These are phyloP conservation scores for Choloepus didactylus DNA, from an alignment of 2,797 vertebrate genomes.

Conservation along the genomic window DNA sequence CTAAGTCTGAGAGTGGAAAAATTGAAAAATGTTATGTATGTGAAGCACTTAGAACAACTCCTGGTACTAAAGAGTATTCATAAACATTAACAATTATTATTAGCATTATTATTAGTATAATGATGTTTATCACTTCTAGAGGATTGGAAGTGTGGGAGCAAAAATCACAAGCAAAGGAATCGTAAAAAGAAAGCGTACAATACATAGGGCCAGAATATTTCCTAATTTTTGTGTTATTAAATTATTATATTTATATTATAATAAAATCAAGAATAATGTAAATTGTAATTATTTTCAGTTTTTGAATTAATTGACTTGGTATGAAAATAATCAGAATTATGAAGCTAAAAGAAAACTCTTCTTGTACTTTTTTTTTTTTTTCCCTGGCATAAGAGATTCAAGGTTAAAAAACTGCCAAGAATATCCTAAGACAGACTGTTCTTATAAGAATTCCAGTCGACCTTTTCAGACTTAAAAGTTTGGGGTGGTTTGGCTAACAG, in stretches of 20 bases:
- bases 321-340: conserved; percentile 13
- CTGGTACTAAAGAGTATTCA: background rate
- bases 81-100: background rate
- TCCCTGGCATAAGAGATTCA: background rate
- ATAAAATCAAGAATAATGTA: no score
- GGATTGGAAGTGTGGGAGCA: background rate
- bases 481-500: conserved; percentile 67
- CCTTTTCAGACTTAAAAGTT: conserved; percentile 51
- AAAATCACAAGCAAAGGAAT: background rate
- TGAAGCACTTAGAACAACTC: background rate
- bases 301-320: background rate
- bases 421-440: conserved; percentile 57
- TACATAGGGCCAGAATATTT: background rate
- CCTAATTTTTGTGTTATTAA: background rate
- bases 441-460: conserved; percentile 32
- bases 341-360: conserved; percentile 21
- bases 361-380: background rate
- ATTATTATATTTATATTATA: no score
- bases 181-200: background rate
- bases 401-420: conserved; percentile 54
- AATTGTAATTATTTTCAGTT: background rate
- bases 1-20: background rate
- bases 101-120: background rate
- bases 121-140: background rate
- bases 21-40: background rate